A percentile compares a stretch with the other conserved stretches of the same genome.
Conservation (phyloP, 2,797 vertebrate species). For the Schizopygopsis pylzovi region DNA sequence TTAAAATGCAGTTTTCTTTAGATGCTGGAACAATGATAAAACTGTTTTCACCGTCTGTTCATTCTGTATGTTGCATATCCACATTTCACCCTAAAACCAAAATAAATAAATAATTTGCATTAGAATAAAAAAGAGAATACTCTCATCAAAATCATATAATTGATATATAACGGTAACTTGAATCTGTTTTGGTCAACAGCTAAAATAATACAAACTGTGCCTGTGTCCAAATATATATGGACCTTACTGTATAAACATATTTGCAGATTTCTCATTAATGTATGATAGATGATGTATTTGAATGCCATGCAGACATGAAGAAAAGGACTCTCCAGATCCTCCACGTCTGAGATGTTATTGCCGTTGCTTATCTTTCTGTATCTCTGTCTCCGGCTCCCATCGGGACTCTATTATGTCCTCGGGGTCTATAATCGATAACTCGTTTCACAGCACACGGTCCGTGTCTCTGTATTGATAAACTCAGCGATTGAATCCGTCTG, state of each 20-base stretch:
- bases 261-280: too few relatives aligned
- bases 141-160: too few relatives aligned
- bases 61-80: too few relatives aligned
- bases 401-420: constrained; percentile 18
- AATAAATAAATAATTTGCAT: background rate
- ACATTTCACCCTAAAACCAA: background rate
- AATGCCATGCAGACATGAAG: background rate
- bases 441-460: constrained; percentile 52
- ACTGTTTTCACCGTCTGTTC: too few relatives aligned
- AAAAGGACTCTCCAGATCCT: background rate
- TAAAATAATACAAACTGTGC: too few relatives aligned
- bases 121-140: background rate
- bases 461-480: constrained; percentile 50
- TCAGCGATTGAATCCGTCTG: constrained; percentile 31
- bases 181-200: too few relatives aligned
- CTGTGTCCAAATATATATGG: too few relatives aligned
- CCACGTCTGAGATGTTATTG: background rate
- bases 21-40: background rate
- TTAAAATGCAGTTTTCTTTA: background rate
- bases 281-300: too few relatives aligned
- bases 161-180: too few relatives aligned
- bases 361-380: background rate
- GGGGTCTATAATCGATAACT: constrained; percentile 52
- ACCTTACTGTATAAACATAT: too few relatives aligned
- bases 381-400: constrained; percentile 2